Percentiles rank a stretch among this genome's conserved stretches.
Evolutionary conservation across 2,797 vertebrate genomes (phyloP).

Genomic region (Peromyscus attwateri): DNA sequence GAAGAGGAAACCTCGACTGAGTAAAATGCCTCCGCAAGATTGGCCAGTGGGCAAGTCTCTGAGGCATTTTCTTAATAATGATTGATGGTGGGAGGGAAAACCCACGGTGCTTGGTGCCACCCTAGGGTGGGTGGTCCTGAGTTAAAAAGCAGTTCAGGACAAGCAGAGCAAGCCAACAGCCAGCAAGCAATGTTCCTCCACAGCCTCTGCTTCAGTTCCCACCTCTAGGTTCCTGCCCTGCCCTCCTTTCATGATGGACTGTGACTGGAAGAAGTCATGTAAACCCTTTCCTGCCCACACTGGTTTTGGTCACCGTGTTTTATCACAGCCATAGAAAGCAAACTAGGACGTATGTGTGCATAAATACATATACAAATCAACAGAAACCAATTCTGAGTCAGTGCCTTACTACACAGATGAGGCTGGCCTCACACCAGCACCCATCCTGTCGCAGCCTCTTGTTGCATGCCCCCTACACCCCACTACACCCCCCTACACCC

Average conservation of each 20-base stretch:
- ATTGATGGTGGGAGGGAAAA: too few relatives aligned
- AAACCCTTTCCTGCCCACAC: too few relatives aligned
- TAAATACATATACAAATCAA: neutral
- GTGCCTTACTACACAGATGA: too few relatives aligned
- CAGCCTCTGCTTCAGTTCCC: neutral
- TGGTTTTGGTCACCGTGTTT: neutral
- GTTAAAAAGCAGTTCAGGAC: neutral
- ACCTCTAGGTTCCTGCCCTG: too few relatives aligned
- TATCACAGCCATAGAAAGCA: neutral
- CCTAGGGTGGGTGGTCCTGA: neutral
- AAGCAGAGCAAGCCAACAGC: neutral
- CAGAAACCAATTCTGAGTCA: neutral
- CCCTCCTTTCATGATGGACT: neutral
- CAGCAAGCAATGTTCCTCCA: neutral
- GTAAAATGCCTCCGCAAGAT: neutral
- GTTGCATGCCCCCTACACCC: neutral
- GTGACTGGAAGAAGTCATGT: neutral
- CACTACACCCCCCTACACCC: neutral
- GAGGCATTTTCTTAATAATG: neutral
- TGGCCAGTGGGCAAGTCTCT: neutral
- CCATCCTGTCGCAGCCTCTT: neutral
- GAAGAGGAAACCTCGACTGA: neutral
- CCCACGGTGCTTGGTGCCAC: neutral
- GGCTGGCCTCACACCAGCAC: neutral
- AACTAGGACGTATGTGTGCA: neutral